phyloP scores from a whole-genome alignment of 2,888 invertebrate genomes.

The Mythimna ferrago region DNA sequence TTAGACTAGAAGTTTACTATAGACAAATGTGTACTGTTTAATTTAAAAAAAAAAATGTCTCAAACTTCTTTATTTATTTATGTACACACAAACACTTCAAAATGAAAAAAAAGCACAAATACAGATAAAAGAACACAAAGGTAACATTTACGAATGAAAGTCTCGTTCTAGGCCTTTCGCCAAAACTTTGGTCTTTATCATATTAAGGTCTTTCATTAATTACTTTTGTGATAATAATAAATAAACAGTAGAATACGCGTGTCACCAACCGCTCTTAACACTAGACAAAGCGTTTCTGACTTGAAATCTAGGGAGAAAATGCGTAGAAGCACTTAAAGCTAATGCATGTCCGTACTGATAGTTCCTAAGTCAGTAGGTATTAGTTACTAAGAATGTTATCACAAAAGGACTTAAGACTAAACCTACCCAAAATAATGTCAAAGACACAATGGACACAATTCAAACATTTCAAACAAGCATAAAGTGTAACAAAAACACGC shows the following conservation, averaged over 20 bases:
- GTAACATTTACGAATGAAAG: neutral
- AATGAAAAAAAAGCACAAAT: too few relatives aligned
- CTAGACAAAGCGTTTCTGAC: constrained; percentile 1
- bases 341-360: neutral
- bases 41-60: neutral
- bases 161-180: neutral
- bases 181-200: too few relatives aligned
- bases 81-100: too few relatives aligned
- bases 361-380: too few relatives aligned
- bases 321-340: neutral
- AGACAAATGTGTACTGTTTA: neutral
- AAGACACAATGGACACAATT: constrained; percentile 22
- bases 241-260: neutral
- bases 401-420: neutral
- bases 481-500: constrained; percentile 39
- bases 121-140: too few relatives aligned
- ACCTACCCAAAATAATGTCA: neutral
- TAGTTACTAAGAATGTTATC: neutral
- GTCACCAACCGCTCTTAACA: neutral
- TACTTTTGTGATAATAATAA: neutral
- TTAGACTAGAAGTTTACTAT: constrained; percentile 17
- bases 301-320: neutral
- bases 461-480: constrained; percentile 23
- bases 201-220: neutral
- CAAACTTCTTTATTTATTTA: neutral